Percentiles rank a stretch among this genome's conserved stretches.
These are phyloP conservation scores for Idaea biselata DNA, from an alignment of 2,888 invertebrate genomes.

Conservation along the genomic window DNA sequence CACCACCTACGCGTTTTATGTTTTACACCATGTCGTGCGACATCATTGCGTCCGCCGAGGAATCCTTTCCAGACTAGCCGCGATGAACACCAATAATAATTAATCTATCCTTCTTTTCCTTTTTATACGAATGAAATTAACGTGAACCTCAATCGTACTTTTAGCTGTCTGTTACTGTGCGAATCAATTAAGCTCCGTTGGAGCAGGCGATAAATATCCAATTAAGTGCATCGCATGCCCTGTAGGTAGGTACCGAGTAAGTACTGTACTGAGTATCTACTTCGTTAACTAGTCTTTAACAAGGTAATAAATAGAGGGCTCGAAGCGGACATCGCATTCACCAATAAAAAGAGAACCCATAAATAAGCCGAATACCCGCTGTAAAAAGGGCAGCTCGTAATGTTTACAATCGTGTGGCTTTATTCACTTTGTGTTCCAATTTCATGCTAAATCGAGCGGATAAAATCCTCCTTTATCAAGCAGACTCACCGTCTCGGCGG, in stretches of 20 bases:
- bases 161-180: slow-evolving; percentile 52
- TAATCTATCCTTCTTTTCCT: slow-evolving; percentile 24
- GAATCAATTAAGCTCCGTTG: slow-evolving; percentile 65
- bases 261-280: slow-evolving; percentile 59
- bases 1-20: slow-evolving; percentile 59
- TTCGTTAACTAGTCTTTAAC: slow-evolving; percentile 78
- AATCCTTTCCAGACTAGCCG: slow-evolving; percentile 12
- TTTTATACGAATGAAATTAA: slow-evolving; percentile 46
- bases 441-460: slow-evolving; percentile 80
- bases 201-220: slow-evolving; percentile 69
- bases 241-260: slow-evolving; percentile 17
- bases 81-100: not conserved
- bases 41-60: slow-evolving; percentile 40
- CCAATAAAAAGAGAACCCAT: slow-evolving; percentile 75
- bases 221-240: slow-evolving; percentile 55
- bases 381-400: slow-evolving; percentile 78
- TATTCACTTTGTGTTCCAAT: slow-evolving; percentile 81
- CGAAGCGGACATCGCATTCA: slow-evolving; percentile 57
- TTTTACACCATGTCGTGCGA: slow-evolving; percentile 51
- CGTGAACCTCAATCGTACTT: slow-evolving; percentile 40
- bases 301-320: slow-evolving; percentile 75
- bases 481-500: slow-evolving; percentile 73
- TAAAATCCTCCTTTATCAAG: slow-evolving; percentile 77
- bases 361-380: slow-evolving; percentile 72
- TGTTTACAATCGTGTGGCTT: slow-evolving; percentile 81